Evolutionary conservation across 2,113 vertebrate species (phyloP).

Genomic region (Epinephelus moara): DNA sequence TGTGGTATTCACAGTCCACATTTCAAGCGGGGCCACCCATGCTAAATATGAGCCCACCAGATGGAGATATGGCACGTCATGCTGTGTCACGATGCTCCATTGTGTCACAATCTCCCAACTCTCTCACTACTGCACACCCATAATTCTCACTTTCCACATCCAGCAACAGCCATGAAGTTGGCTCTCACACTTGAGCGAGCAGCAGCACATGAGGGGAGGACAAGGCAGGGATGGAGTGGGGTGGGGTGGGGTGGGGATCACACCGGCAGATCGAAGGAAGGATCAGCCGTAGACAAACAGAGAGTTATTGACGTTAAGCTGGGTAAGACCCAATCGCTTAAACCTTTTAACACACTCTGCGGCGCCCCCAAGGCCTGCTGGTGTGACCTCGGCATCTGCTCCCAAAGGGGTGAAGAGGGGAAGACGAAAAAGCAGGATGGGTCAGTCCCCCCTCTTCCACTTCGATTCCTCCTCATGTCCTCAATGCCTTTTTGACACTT

Average conservation of each 20-base stretch:
- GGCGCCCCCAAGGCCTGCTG: not conserved
- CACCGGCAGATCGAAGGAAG: slow-evolving; percentile 36
- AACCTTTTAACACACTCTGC: slow-evolving; percentile 73
- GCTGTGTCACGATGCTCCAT: slow-evolving; percentile 60
- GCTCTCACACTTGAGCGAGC: slow-evolving; percentile 45
- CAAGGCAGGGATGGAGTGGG: slow-evolving; percentile 33
- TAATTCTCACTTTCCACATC: slow-evolving; percentile 49
- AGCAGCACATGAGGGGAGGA: slow-evolving; percentile 59
- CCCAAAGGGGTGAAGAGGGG: slow-evolving; percentile 28
- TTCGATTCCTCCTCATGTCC: slow-evolving; percentile 4
- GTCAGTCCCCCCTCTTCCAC: not conserved
- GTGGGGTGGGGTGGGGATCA: not conserved
- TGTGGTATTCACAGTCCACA: slow-evolving; percentile 28
- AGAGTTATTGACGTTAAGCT: slow-evolving; percentile 78
- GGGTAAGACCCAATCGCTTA: slow-evolving; percentile 76
- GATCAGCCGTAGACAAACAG: slow-evolving; percentile 68
- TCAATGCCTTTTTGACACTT: slow-evolving; percentile 47
- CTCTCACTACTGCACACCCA: slow-evolving; percentile 16
- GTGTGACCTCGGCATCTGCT: slow-evolving; percentile 66
- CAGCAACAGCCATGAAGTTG: slow-evolving; percentile 56
- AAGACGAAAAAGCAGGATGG: not conserved
- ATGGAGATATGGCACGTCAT: slow-evolving; percentile 57
- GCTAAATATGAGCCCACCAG: slow-evolving; percentile 54
- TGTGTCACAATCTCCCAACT: slow-evolving; percentile 48
- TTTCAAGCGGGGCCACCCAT: slow-evolving; percentile 25